Base-by-base conservation (phyloP, 2,797 vertebrate genomes). In the Triplophysa yarkandensis region DNA sequence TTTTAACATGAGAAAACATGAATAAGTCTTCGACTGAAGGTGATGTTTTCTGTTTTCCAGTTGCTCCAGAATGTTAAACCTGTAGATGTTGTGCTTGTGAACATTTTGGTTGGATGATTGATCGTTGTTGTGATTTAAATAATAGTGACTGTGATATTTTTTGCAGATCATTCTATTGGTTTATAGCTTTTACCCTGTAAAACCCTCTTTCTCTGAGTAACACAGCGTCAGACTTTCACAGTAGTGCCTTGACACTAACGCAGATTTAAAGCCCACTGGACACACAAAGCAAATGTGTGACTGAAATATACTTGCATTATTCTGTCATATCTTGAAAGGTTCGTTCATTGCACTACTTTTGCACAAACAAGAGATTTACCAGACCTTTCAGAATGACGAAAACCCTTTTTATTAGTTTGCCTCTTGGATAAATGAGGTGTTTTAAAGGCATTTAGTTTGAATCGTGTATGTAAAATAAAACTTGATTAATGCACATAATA, bases 321-420 rank as follows among this genome's bases (percentile, higher is more conserved):
- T 19, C 25, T 57, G n/a, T 61, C 21, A n/a, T n/a, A 17, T 43
- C 19, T 58, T 4, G 5, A 3, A 55, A 58, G 1, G 28, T 57
- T 41, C 41, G 57, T 36, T 63, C 23, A 17, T 61, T 75, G 73
- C 73, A 68, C 65, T 75, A 41, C 60, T 36, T 19, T 41, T 68
- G 23, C 30, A 52, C 61, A 17, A 58, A n/a, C 28, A 11, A n/a
- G 16, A 34, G 28, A 32, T n/a, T 32, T 58, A 58, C 19, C 9
- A 19, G n/a, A 58, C 14, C 55, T 50, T 48, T 39, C 25, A 41
- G 16, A 11, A 34, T 34, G 27, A 2, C 6, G 2, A 34, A 43
- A 34, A 43, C n/a, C 23, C 6, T 30, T 44, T 69, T 32, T 55
- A 39, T 55, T 55, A 17, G 17, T 71, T 34, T 1, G 1, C 7